phyloP scores from a whole-genome alignment of 2,113 vertebrate species.

The Limnothrissa miodon region DNA sequence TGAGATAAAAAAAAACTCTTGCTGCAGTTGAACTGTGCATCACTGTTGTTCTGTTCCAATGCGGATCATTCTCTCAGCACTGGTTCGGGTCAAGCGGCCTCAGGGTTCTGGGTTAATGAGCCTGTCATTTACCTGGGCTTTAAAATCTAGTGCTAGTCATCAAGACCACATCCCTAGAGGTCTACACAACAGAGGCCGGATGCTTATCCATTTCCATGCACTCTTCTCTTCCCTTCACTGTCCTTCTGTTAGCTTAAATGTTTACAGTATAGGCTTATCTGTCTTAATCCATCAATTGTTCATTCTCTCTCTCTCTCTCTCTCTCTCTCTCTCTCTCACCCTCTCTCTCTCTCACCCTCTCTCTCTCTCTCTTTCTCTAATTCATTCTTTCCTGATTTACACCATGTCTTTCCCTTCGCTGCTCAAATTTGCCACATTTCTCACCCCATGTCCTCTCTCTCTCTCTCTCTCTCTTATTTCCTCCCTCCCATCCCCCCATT shows the following conservation, averaged over 20 bases:
- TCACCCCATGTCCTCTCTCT: neutral
- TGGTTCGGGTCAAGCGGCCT: neutral
- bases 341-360: conserved; percentile 40
- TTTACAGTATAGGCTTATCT: neutral
- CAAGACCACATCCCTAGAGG: neutral
- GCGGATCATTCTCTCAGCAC: neutral
- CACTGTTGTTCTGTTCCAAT: neutral
- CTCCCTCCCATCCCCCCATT: conserved; percentile 19
- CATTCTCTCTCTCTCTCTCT: neutral
- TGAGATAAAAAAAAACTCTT: neutral
- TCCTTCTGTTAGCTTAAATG: neutral
- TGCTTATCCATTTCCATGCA: neutral
- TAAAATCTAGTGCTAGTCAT: neutral
- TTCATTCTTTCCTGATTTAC: conserved; percentile 32
- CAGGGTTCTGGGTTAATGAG: neutral
- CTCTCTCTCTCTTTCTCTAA: neutral
- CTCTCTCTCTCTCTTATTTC: neutral
- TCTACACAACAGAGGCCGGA: neutral
- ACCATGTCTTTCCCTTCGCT: neutral
- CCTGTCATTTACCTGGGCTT: neutral
- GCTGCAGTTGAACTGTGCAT: neutral
- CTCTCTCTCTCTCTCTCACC: too few relatives aligned
- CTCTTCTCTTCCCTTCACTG: neutral
- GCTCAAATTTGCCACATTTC: neutral
- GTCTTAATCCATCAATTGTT: neutral